Evolutionary conservation across 2,888 invertebrate species (phyloP).

Genomic region (Nephrotoma flavescens): DNA sequence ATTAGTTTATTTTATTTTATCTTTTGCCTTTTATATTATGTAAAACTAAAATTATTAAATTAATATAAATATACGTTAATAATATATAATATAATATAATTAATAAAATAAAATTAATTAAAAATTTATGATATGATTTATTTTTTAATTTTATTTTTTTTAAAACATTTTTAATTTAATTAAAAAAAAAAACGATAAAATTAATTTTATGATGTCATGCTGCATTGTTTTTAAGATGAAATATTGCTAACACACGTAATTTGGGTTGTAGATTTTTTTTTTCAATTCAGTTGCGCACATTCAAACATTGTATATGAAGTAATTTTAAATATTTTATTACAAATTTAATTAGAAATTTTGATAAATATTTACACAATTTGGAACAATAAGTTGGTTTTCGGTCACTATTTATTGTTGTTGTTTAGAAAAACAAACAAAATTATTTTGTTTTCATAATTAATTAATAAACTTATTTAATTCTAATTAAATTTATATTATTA

Average conservation of each 20-base stretch:
- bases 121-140: neutral
- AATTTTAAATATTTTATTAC: neutral
- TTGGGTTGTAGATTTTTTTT: neutral
- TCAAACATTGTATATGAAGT: neutral
- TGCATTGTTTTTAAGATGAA: neutral
- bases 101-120: neutral
- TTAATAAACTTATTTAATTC: neutral
- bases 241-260: neutral
- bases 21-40: neutral
- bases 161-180: neutral
- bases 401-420: neutral
- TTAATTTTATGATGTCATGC: neutral
- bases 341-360: neutral
- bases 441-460: neutral
- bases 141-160: neutral
- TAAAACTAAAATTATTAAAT: neutral
- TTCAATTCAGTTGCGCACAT: neutral
- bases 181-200: neutral
- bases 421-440: neutral
- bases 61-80: neutral
- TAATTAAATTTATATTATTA: neutral
- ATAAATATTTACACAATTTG: neutral
- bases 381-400: neutral
- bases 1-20: neutral
- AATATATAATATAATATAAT: neutral